Conservation (phyloP, 2,888 invertebrate species). For the Pachymerium ferrugineum region DNA sequence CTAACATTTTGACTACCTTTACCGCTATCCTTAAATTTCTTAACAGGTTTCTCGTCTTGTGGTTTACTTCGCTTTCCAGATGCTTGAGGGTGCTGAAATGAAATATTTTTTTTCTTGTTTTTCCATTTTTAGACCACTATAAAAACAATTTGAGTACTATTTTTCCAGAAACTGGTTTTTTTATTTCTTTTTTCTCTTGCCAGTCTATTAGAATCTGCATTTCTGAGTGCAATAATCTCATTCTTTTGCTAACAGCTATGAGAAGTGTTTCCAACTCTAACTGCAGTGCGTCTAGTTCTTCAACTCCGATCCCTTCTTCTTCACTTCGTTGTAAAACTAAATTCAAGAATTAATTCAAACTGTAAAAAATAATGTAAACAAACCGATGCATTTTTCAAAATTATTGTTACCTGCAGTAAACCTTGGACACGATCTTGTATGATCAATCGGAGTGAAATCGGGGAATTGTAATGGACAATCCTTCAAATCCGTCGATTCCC, state of each 20-base stretch:
- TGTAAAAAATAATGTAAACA: not conserved
- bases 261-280: slow-evolving; percentile 78
- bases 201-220: slow-evolving; percentile 36
- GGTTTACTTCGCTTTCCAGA: slow-evolving; percentile 55
- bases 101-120: not conserved
- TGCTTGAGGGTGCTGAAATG: slow-evolving; percentile 38
- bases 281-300: slow-evolving; percentile 81
- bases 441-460: slow-evolving; percentile 48
- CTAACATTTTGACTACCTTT: slow-evolving; percentile 40
- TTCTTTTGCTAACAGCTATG: slow-evolving; percentile 72
- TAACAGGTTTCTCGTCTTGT: slow-evolving; percentile 55
- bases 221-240: slow-evolving; percentile 62
- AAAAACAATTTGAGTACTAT: slow-evolving; percentile 3
- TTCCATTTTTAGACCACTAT: no score
- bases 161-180: slow-evolving; percentile 34
- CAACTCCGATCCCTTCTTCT: slow-evolving; percentile 75
- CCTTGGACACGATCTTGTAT: slow-evolving; percentile 53
- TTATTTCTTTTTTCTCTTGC: slow-evolving; percentile 36
- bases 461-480: slow-evolving; percentile 49
- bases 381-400: not conserved
- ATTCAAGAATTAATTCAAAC: not conserved
- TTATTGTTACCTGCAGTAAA: slow-evolving; percentile 48
- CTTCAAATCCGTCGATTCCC: slow-evolving; percentile 41
- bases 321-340: slow-evolving; percentile 50
- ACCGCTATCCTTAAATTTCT: slow-evolving; percentile 48